Evolutionary conservation across 2,888 invertebrate species (phyloP), one percentile per base, ranked within the genome.

Genomic region (Drosophila stalkeri): DNA sequence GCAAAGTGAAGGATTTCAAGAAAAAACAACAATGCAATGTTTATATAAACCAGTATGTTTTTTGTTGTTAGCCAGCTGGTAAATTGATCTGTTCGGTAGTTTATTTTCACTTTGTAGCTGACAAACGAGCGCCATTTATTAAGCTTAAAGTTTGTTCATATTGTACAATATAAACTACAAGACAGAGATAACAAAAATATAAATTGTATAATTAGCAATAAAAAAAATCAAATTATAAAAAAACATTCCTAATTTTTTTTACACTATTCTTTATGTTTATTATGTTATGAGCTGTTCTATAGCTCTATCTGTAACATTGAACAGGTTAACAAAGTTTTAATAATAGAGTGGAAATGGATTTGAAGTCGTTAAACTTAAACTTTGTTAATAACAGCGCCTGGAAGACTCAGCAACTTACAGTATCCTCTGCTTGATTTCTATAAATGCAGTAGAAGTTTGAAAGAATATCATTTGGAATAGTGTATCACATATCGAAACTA

Each of bases 181-280:
- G 35, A 76, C 68, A 61, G 57, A 59, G 57, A 54, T 75, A 68
- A 72, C 68, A 72, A 60, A 23, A 41, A 72, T 65, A 68, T 69
- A 81, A 71, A 68, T 79, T 81, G 75, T 81, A 82, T 75, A 75
- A 73, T 66, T 86, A 85, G 83, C 69, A 72, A 37, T 86, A 79
- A 80, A 77, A 81, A 78, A 37, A 27, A 27, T 6, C 86, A 73
- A 75, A 67, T 81, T 82, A 69, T 68, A 85, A 75, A 69, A 64
- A 55, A 11, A 59, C n/a, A 33, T 4, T 2, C 16, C 49, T 23
- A 2, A 14, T n/a, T 44, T 11, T n/a, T 27, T 52, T 14, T 12
- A 41, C 11, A 5, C 37, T 1, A 8, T 1, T 9, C 0, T 23
- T 20, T 1, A n/a, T 37, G 23, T 39, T 39, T 27, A 39, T n/a